Percentiles rank a stretch among this genome's conserved stretches.
Evolutionary conservation across 2,797 vertebrate genomes (phyloP).

Genomic region (Manis pentadactyla): DNA sequence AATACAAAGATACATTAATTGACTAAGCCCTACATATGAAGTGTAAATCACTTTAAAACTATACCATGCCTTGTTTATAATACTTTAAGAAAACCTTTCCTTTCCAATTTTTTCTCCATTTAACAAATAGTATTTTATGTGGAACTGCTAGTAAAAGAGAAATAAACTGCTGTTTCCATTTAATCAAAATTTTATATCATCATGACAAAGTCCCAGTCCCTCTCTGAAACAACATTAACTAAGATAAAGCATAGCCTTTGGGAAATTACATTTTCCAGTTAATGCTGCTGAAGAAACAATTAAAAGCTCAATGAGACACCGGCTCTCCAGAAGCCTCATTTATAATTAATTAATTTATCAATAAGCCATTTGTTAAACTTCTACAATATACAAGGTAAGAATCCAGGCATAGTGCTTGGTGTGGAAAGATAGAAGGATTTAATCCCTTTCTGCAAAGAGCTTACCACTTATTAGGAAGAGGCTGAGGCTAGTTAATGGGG

Average conservation of each 20-base stretch:
- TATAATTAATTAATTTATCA: constrained; percentile 71
- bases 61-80: constrained; percentile 17
- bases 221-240: constrained; percentile 56
- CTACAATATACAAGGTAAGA: constrained; percentile 41
- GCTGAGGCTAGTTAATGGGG: constrained; percentile 32
- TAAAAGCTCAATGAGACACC: constrained; percentile 53
- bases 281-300: constrained; percentile 55
- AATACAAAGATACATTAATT: constrained; percentile 56
- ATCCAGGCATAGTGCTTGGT: neutral
- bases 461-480: constrained; percentile 11
- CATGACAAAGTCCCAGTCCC: constrained; percentile 45
- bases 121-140: constrained; percentile 67
- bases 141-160: constrained; percentile 58
- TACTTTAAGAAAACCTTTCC: constrained; percentile 54
- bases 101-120: constrained; percentile 52
- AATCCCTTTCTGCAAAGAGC: constrained; percentile 15
- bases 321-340: constrained; percentile 50
- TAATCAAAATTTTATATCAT: constrained; percentile 72
- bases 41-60: constrained; percentile 53
- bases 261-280: constrained; percentile 64
- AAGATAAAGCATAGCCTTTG: constrained; percentile 51
- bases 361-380: constrained; percentile 66
- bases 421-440: constrained; percentile 64
- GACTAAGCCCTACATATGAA: constrained; percentile 13
- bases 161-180: constrained; percentile 67